Conservation (phyloP, 2,113 vertebrate species). For the Cephalopholis sonnerati region DNA sequence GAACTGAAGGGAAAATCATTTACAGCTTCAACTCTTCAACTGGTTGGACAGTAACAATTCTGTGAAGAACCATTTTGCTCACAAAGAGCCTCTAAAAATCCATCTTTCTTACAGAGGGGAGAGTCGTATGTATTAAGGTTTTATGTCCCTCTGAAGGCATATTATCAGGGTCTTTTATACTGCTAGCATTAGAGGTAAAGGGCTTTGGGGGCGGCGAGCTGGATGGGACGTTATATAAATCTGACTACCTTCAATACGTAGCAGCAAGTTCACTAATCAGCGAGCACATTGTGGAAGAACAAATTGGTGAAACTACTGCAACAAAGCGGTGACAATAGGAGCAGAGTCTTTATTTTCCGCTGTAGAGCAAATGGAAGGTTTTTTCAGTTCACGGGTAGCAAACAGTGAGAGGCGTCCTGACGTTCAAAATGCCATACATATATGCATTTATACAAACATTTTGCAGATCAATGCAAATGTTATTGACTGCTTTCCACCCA, state of each 20-base stretch:
- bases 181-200: slow-evolving; percentile 20
- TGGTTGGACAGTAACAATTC: slow-evolving; percentile 6
- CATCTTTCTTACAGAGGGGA: slow-evolving; percentile 8
- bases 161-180: slow-evolving; percentile 49
- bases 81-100: slow-evolving; percentile 37
- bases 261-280: slow-evolving; percentile 27
- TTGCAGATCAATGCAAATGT: slow-evolving; percentile 58
- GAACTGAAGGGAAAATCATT: slow-evolving; percentile 20
- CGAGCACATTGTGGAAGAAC: slow-evolving; percentile 19
- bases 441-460: slow-evolving; percentile 67
- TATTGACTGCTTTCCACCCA: slow-evolving; percentile 47
- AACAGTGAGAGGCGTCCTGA: slow-evolving; percentile 49
- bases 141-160: slow-evolving; percentile 31
- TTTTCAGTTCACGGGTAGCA: background rate
- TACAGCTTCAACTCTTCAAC: slow-evolving; percentile 18
- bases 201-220: background rate
- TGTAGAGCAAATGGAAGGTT: background rate
- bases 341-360: background rate
- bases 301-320: slow-evolving; percentile 7
- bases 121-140: slow-evolving; percentile 30
- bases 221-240: slow-evolving; percentile 38
- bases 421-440: slow-evolving; percentile 55
- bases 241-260: slow-evolving; percentile 17
- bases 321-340: background rate
- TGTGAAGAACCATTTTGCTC: slow-evolving; percentile 22